Evolutionary conservation across 2,888 invertebrate genomes (phyloP).

Genomic region (Hydraecia micacea): DNA sequence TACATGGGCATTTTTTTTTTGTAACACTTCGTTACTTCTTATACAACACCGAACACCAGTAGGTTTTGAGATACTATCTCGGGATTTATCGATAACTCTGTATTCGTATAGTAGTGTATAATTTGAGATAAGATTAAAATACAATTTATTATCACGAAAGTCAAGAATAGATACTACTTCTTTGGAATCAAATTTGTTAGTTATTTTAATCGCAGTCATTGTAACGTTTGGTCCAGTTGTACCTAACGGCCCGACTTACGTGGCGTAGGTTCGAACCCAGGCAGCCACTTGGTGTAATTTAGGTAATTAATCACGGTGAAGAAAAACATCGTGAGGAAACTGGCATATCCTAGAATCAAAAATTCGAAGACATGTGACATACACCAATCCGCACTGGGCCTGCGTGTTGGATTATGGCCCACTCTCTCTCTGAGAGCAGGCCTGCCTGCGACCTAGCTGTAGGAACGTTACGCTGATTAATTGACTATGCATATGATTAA

Average conservation of each 20-base stretch:
- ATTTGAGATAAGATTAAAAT: slow-evolving; percentile 50
- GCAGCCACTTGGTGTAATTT: neutral
- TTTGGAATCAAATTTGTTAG: slow-evolving; percentile 4
- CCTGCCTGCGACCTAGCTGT: neutral
- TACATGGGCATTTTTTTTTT: slow-evolving; percentile 27
- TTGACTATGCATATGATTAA: neutral
- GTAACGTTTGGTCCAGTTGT: neutral
- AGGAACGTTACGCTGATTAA: neutral
- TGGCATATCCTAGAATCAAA: neutral
- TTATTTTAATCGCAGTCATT: neutral
- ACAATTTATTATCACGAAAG: slow-evolving; percentile 39
- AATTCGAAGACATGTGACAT: neutral
- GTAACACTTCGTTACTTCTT: neutral
- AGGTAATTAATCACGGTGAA: neutral
- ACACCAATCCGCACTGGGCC: neutral
- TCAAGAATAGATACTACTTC: slow-evolving; percentile 21
- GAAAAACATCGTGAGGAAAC: neutral
- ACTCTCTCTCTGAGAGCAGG: neutral
- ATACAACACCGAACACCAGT: neutral
- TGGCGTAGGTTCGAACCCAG: neutral
- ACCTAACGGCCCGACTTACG: neutral
- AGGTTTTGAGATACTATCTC: slow-evolving; percentile 20
- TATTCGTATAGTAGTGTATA: slow-evolving; percentile 28
- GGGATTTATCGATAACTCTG: slow-evolving; percentile 35
- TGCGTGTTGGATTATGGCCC: too few relatives aligned